Evolutionary conservation across 2,797 vertebrate genomes (phyloP).

Genomic region (Amazonetta brasiliensis): DNA sequence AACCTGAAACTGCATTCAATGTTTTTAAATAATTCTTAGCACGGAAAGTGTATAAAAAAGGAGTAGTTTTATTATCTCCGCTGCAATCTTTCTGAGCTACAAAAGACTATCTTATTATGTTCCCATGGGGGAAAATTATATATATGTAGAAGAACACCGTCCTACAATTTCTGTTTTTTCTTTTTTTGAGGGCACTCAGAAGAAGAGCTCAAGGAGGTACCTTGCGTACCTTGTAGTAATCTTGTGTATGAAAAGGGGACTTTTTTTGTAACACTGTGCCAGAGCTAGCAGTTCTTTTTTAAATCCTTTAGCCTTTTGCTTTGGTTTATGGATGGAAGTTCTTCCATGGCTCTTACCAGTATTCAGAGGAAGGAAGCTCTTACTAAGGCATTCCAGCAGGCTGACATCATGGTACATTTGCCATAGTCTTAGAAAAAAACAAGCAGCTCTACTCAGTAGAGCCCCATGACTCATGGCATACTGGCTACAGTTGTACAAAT

Average conservation of each 20-base stretch:
- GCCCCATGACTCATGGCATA: conserved; percentile 32
- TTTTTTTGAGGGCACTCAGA: not conserved
- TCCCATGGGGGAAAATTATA: not conserved
- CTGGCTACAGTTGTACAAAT: conserved; percentile 20
- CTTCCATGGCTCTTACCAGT: conserved; percentile 5
- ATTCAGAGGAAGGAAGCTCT: conserved; percentile 56
- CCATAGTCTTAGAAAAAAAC: conserved; percentile 40
- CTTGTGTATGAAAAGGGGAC: not conserved
- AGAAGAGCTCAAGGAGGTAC: not conserved
- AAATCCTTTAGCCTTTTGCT: not conserved
- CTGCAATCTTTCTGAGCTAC: not conserved
- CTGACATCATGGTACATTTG: conserved; percentile 43
- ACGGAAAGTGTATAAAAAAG: not conserved
- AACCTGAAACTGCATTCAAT: not conserved
- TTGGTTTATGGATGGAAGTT: not conserved
- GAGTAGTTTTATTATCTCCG: not conserved
- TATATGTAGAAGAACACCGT: not conserved
- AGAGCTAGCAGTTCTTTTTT: not conserved
- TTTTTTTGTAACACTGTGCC: not conserved
- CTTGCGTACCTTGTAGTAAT: not conserved
- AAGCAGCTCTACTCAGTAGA: conserved; percentile 6
- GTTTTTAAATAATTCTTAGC: not conserved
- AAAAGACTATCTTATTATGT: not conserved
- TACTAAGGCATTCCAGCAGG: conserved; percentile 56
- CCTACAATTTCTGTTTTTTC: not conserved